Conservation (phyloP, 2,113 vertebrate species). For the Mirza zaza region DNA sequence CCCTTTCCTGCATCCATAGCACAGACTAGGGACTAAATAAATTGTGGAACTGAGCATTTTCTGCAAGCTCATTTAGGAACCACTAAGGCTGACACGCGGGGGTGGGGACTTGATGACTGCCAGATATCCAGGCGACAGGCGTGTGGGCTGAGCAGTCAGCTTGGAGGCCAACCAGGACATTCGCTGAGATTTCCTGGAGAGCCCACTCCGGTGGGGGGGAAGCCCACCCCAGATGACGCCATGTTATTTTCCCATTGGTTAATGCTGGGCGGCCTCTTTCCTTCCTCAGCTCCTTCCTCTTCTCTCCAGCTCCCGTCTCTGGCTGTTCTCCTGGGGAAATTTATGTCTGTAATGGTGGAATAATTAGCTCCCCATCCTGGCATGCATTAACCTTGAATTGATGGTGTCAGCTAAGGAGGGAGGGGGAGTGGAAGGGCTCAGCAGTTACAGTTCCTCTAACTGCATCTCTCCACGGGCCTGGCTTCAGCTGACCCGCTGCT, state of each 20-base stretch:
- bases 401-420: constrained; percentile 59
- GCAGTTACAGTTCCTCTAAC: not conserved
- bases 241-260: not conserved
- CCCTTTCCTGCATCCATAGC: not conserved
- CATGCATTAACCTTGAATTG: constrained; percentile 52
- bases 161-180: not conserved
- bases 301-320: not conserved
- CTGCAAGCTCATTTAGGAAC: not conserved
- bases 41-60: not conserved
- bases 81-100: not conserved
- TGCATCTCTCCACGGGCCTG: not conserved
- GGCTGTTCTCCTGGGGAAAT: constrained; percentile 38
- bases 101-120: no score
- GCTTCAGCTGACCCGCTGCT: not conserved
- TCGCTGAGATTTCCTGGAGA: not conserved
- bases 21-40: not conserved
- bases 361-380: constrained; percentile 43
- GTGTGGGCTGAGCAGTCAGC: not conserved
- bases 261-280: constrained; percentile 1
- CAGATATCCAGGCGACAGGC: not conserved
- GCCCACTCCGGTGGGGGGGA: fast-evolving
- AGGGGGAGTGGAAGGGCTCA: not conserved
- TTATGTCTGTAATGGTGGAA: constrained; percentile 47
- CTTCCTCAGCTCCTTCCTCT: not conserved
- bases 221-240: not conserved